These are phyloP conservation scores for Lutraria lutraria DNA, from an alignment of 2,888 invertebrate species.

Conservation along the genomic window DNA sequence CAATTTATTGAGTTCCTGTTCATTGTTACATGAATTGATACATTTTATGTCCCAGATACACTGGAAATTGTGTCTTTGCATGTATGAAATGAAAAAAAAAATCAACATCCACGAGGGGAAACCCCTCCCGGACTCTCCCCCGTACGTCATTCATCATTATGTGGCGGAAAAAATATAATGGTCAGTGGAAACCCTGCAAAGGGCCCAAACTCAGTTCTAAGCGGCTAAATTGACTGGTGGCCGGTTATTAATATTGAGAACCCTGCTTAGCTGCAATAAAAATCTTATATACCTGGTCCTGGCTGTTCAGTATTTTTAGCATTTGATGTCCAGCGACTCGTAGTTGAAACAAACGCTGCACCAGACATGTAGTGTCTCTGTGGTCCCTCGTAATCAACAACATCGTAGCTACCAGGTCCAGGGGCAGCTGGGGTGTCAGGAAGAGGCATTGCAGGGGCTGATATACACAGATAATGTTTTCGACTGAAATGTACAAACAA, in stretches of 20 bases:
- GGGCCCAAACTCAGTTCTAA: too few species aligned
- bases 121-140: too few species aligned
- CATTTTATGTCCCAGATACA: too few species aligned
- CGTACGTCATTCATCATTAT: too few species aligned
- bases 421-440: slow-evolving; percentile 83
- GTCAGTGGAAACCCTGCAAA: too few species aligned
- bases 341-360: slow-evolving; percentile 86
- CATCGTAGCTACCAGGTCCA: slow-evolving; percentile 85
- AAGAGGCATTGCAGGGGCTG: slow-evolving; percentile 86
- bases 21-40: too few species aligned
- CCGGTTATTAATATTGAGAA: neutral
- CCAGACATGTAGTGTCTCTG: slow-evolving; percentile 86
- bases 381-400: slow-evolving; percentile 83
- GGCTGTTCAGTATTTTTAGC: slow-evolving; percentile 74
- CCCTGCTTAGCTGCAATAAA: neutral
- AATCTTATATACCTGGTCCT: slow-evolving; percentile 80
- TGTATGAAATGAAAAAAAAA: too few species aligned
- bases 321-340: slow-evolving; percentile 82
- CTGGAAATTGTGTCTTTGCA: too few species aligned
- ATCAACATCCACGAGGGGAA: too few species aligned
- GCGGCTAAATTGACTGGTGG: too few species aligned
- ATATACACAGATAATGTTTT: slow-evolving; percentile 86
- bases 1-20: too few species aligned
- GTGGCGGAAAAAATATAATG: too few species aligned
- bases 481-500: slow-evolving; percentile 77